Conservation (phyloP, 2,113 vertebrate species). For the Trichomycterus rosablanca region DNA sequence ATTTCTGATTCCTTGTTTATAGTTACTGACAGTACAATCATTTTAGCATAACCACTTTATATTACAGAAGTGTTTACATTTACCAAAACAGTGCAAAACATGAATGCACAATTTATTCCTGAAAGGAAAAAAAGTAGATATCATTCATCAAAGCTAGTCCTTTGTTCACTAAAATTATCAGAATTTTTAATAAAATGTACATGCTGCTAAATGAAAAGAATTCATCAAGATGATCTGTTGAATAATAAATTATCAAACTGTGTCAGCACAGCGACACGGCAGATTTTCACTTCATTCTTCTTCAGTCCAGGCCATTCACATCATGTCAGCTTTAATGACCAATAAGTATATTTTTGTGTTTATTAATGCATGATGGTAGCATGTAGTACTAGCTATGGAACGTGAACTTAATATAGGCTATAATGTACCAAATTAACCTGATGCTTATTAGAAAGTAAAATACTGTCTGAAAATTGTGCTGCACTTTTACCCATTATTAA, state of each 20-base stretch:
- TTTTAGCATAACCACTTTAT: too few species aligned
- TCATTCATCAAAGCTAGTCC: background rate
- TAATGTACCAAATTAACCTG: slow-evolving; percentile 35
- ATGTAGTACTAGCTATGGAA: slow-evolving; percentile 20
- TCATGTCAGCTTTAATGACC: background rate
- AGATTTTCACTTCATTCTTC: background rate
- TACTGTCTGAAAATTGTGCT: too few species aligned
- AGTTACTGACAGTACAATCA: too few species aligned
- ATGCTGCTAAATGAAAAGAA: slow-evolving; percentile 13
- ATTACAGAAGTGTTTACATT: too few species aligned
- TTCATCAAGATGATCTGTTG: slow-evolving; percentile 3
- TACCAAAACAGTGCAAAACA: too few species aligned
- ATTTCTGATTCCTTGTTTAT: too few species aligned
- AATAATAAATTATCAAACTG: slow-evolving; percentile 17
- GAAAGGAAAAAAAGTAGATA: slow-evolving; percentile 2
- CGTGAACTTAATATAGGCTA: slow-evolving; percentile 25
- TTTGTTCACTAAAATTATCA: background rate
- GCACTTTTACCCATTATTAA: too few species aligned
- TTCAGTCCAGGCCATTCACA: too few species aligned
- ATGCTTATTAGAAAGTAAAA: too few species aligned
- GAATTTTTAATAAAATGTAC: slow-evolving; percentile 26
- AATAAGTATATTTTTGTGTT: background rate
- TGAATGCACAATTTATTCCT: slow-evolving; percentile 2
- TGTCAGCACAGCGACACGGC: slow-evolving; percentile 22
- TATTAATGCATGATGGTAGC: slow-evolving; percentile 4